Conservation (phyloP, 2,888 invertebrate species). For the Pharmacophagus antenor region DNA sequence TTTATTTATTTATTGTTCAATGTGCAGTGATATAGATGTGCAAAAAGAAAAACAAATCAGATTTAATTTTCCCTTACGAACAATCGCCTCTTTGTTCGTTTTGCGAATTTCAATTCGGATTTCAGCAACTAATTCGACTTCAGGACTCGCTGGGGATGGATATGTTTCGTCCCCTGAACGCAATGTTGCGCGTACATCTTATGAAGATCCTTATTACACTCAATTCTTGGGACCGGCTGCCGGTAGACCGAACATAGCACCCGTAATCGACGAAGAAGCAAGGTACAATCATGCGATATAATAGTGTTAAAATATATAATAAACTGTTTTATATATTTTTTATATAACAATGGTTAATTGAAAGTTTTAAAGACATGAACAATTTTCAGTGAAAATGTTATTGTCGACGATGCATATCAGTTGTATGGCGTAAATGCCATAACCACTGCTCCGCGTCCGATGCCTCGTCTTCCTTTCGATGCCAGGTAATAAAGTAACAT, state of each 20-base stretch:
- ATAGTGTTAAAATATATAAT: not conserved
- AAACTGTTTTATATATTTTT: not conserved
- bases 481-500: slow-evolving; percentile 52
- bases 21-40: not conserved
- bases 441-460: slow-evolving; percentile 58
- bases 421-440: slow-evolving; percentile 64
- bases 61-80: not conserved
- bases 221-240: slow-evolving; percentile 87
- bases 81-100: not conserved
- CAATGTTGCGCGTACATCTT: slow-evolving; percentile 84
- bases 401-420: slow-evolving; percentile 67
- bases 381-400: slow-evolving; percentile 59
- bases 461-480: slow-evolving; percentile 69
- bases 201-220: slow-evolving; percentile 93
- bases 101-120: slow-evolving; percentile 3
- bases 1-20: not conserved
- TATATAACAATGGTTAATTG: not conserved
- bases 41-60: not conserved
- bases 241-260: slow-evolving; percentile 86
- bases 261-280: slow-evolving; percentile 95
- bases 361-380: slow-evolving; percentile 8
- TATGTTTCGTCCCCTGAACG: slow-evolving; percentile 95
- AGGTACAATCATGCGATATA: slow-evolving; percentile 75
- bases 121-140: slow-evolving; percentile 41
- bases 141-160: slow-evolving; percentile 72